A percentile compares a stretch with the other conserved stretches of the same genome.
phyloP scores from a whole-genome alignment of 2,113 vertebrate genomes.

The Tenrec ecaudatus region DNA sequence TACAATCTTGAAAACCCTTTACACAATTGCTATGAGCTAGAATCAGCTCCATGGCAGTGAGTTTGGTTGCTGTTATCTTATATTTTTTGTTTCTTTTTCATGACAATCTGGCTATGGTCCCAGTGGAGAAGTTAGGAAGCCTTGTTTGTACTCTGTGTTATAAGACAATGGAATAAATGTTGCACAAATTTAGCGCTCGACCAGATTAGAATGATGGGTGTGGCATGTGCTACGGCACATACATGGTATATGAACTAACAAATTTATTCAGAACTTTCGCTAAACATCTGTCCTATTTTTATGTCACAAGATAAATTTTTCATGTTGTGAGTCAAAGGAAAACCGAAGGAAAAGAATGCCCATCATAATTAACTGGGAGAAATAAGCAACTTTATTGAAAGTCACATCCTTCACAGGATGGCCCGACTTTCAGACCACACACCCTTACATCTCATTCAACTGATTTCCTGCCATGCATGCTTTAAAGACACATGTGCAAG shows the following conservation, averaged over 20 bases:
- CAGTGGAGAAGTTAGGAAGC: background rate
- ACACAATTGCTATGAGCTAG: too few species aligned
- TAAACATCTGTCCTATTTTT: constrained; percentile 17
- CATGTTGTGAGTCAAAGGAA: background rate
- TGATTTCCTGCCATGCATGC: background rate
- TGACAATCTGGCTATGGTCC: background rate
- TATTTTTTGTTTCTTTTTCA: too few species aligned
- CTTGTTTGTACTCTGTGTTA: background rate
- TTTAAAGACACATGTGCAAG: constrained; percentile 1
- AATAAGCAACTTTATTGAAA: background rate
- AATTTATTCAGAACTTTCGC: constrained; percentile 7
- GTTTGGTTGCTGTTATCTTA: too few species aligned
- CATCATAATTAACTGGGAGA: background rate
- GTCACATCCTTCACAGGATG: background rate
- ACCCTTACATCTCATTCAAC: constrained; percentile 17
- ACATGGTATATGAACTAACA: background rate
- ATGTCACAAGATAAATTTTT: constrained; percentile 8
- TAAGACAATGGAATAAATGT: background rate
- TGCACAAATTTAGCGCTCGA: background rate
- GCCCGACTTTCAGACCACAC: background rate
- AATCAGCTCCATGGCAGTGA: too few species aligned
- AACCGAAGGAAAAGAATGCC: background rate
- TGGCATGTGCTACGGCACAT: too few species aligned
- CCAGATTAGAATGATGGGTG: background rate
- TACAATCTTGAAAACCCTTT: too few species aligned